Percentiles rank a stretch among this genome's conserved stretches.
phyloP scores from a whole-genome alignment of 2,797 vertebrate species.

The Cirrhinus molitorella region DNA sequence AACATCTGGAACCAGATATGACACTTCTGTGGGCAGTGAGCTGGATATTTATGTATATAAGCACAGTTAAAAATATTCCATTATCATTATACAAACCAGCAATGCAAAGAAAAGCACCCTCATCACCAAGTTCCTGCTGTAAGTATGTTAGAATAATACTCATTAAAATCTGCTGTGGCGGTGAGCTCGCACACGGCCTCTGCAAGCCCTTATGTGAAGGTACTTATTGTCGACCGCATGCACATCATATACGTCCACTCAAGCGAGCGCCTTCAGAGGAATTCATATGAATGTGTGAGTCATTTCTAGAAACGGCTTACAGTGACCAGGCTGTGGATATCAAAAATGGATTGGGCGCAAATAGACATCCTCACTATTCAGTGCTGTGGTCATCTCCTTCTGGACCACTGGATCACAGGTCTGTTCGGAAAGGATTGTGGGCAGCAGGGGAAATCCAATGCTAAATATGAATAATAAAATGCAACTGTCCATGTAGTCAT shows the following conservation, averaged over 20 bases:
- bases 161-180: slow-evolving; percentile 76
- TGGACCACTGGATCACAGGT: slow-evolving; percentile 21
- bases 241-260: slow-evolving; percentile 73
- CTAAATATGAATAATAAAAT: slow-evolving; percentile 4
- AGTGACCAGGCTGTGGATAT: slow-evolving; percentile 68
- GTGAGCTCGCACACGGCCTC: slow-evolving; percentile 65
- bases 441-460: not conserved
- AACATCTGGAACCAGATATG: slow-evolving; percentile 49
- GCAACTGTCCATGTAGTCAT: not conserved
- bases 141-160: slow-evolving; percentile 78
- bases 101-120: slow-evolving; percentile 69
- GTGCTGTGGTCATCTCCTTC: slow-evolving; percentile 12
- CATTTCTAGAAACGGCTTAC: slow-evolving; percentile 74
- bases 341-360: slow-evolving; percentile 72
- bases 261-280: slow-evolving; percentile 64
- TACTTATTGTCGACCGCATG: slow-evolving; percentile 73
- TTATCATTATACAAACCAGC: slow-evolving; percentile 69
- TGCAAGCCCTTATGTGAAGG: slow-evolving; percentile 60
- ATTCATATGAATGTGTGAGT: slow-evolving; percentile 69
- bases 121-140: slow-evolving; percentile 74
- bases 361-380: slow-evolving; percentile 26
- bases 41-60: slow-evolving; percentile 55
- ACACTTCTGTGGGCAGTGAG: slow-evolving; percentile 58
- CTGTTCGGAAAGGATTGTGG: slow-evolving; percentile 14
- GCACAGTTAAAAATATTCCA: slow-evolving; percentile 72